Evolutionary conservation across 2,888 invertebrate genomes (phyloP), one percentile per base, ranked within the genome.

Genomic region (Sinodicranocentrus sp.): DNA sequence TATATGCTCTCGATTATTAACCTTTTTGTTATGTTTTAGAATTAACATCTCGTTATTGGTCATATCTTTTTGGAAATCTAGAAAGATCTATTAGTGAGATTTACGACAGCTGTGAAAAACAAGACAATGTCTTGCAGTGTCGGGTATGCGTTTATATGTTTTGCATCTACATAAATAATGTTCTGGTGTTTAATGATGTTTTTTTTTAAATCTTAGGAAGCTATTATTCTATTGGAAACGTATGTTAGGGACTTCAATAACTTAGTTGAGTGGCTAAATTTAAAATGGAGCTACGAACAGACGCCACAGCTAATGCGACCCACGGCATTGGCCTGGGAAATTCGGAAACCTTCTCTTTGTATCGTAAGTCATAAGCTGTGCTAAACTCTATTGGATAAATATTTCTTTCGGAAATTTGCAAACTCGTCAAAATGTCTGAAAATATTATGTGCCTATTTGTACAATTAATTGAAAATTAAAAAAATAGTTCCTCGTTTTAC

Each of bases 241-340:
- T 98, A 97, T 90, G 95, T 96, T 10, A 94, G 96, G 15, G 98
- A 99, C 91, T 99, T 99, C 90, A 95, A 95, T 90, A 96, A 97
- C 21, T 92, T 99, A 39, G 96, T 97, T 75, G 97, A 98, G 90
- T 97, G 98, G 95, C 95, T 98, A 89, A 94, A 95, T 89, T 92
- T 98, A 5, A 97, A 98, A 91, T 96, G 96, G 94, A 96, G 96
- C 85, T 98, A 96, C 90, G 98, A 98, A 90, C 95, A 95, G 88
- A 96, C 97, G 1, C 95, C 96, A 3, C 93, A 94, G 26, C 95
- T 95, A 0, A 94, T 97, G 89, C 92, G 97, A 89, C 97, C 97
- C 0, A 95, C 95, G 61, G 97, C 98, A 19, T 91, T 98, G 73
- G 95, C 98, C 0, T 98, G 98, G 98, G 98, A 98, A 91, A 95